Evolutionary conservation across 2,113 vertebrate genomes (phyloP).

Genomic region (Emydura subglobosa): DNA sequence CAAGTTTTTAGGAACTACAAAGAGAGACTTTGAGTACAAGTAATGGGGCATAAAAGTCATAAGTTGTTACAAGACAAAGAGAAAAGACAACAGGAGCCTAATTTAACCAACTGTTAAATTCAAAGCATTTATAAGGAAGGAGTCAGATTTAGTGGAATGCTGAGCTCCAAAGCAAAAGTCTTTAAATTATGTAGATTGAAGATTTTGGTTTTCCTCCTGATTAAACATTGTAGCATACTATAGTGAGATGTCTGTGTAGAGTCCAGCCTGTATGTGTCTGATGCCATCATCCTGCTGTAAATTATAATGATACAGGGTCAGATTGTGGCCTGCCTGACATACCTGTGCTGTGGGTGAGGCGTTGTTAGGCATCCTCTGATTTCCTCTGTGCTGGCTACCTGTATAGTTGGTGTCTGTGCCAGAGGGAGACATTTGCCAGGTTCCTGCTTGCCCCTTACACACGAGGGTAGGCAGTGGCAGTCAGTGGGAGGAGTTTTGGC

Average conservation of each 20-base stretch:
- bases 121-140: background rate
- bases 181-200: accelerated
- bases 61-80: no score
- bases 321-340: no score
- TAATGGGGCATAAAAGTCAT: no score
- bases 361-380: background rate
- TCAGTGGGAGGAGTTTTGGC: background rate
- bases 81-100: no score
- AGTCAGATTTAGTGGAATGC: background rate
- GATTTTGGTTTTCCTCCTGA: background rate
- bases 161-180: accelerated
- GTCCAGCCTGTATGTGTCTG: background rate
- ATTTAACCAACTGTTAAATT: no score
- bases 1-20: no score
- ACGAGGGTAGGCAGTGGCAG: background rate
- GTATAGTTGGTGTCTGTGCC: background rate
- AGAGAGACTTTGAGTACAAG: no score
- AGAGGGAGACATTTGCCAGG: background rate
- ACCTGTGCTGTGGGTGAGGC: background rate
- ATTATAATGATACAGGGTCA: background rate
- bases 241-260: background rate
- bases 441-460: background rate
- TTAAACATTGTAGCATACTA: background rate
- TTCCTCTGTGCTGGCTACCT: background rate
- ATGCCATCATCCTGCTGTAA: background rate